Evolutionary conservation across 37 sponge, comb jelly and placozoan genomes (phyloP).

Genomic region (Beroe forskalii): DNA sequence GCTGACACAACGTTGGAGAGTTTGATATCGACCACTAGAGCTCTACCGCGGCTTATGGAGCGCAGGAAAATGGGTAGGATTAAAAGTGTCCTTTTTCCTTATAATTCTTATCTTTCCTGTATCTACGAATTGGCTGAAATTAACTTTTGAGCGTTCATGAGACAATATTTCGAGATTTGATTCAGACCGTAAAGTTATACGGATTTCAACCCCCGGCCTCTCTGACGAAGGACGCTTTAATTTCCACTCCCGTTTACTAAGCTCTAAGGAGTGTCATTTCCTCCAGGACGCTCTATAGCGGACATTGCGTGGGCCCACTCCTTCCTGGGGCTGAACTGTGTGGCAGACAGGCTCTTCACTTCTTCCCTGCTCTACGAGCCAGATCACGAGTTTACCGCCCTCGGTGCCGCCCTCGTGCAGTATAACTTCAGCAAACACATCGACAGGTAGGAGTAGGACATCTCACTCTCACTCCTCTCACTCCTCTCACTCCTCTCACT

Average conservation of each 20-base stretch:
- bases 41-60: background rate
- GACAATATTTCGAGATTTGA: too few species aligned
- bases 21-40: background rate
- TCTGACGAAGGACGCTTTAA: too few species aligned
- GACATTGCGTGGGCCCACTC: slow-evolving; percentile 54
- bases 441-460: slow-evolving; percentile 47
- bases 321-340: slow-evolving; percentile 60
- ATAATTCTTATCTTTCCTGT: too few species aligned
- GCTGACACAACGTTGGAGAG: slow-evolving; percentile 17
- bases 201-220: too few species aligned
- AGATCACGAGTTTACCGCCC: slow-evolving; percentile 28
- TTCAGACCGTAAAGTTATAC: too few species aligned
- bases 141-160: too few species aligned
- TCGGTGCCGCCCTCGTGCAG: slow-evolving; percentile 61
- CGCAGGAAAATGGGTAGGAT: slow-evolving; percentile 23
- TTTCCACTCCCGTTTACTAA: too few species aligned
- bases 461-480: too few species aligned
- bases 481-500: too few species aligned
- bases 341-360: slow-evolving; percentile 37
- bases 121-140: too few species aligned
- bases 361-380: background rate
- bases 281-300: slow-evolving; percentile 61
- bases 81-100: too few species aligned
- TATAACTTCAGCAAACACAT: slow-evolving; percentile 62
- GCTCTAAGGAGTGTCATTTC: too few species aligned